Percentiles rank a stretch among this genome's conserved stretches.
phyloP scores from a whole-genome alignment of 2,113 vertebrate species.

The Lycaon pictus region DNA sequence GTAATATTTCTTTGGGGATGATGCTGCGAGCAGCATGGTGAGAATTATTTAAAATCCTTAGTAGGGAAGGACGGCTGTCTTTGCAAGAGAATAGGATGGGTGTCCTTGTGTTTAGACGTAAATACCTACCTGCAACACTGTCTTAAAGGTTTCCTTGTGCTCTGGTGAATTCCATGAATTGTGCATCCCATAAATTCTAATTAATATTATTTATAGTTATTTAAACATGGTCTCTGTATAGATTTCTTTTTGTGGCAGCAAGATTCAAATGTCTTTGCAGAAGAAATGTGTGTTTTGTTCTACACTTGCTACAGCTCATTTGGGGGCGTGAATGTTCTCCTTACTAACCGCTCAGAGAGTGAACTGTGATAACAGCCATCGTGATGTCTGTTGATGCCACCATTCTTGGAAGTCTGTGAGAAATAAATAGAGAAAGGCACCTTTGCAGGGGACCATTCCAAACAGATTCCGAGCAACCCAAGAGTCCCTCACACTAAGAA shows the following conservation, averaged over 20 bases:
- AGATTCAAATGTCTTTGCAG: constrained; percentile 64
- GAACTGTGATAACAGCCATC: neutral
- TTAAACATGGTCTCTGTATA: constrained; percentile 88
- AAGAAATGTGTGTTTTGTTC: constrained; percentile 68
- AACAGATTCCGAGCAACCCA: constrained; percentile 21
- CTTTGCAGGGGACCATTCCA: constrained; percentile 61
- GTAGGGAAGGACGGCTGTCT: constrained; percentile 88
- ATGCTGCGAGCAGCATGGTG: constrained; percentile 97
- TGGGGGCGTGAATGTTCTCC: constrained; percentile 45
- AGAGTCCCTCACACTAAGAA: constrained; percentile 51
- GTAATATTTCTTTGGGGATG: constrained; percentile 89
- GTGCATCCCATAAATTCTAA: constrained; percentile 86
- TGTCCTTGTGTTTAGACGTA: constrained; percentile 82
- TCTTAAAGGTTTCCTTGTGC: constrained; percentile 82
- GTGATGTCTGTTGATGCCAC: neutral
- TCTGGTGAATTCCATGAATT: constrained; percentile 85
- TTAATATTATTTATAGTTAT: constrained; percentile 92
- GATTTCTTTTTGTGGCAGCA: constrained; percentile 84
- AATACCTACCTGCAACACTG: constrained; percentile 83
- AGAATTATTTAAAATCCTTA: constrained; percentile 93
- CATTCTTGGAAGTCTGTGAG: neutral
- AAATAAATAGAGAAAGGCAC: constrained; percentile 55
- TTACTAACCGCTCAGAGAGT: neutral
- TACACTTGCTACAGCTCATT: constrained; percentile 65
- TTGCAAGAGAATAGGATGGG: constrained; percentile 82